Base-by-base conservation (phyloP, 1,140 invertebrate species). In the Leptinotarsa undecemlineata region DNA sequence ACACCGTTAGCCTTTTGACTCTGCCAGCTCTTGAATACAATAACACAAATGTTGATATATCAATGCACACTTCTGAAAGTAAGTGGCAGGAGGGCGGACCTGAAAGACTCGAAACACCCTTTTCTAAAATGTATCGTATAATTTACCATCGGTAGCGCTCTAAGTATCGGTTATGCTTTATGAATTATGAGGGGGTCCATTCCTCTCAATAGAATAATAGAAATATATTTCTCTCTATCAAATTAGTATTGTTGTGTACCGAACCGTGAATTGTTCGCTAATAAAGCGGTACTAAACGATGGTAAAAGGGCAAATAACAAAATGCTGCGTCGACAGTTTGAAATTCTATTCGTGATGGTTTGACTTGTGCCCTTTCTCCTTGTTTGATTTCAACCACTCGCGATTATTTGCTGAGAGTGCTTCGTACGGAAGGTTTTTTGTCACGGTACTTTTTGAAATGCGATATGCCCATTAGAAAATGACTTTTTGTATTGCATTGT, bases 1-100 rank as follows among this genome's bases (percentile, higher is more conserved):
- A 51, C 72, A 62, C 71, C 72, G 70, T 72, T 76, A 51, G 66
- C 71, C 62, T 63, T 76, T 72, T 72, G 69, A n/a, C 48, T 68
- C 17, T 11, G 66, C 66, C 33, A 70, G 48, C 19, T 51, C 57
- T 73, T 48, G 17, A 57, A 57, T 51, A 72, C 61, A 77, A 76
- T 77, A 75, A 78, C 72, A 78, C 73, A 75, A 79, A 79, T 81
- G 76, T 79, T 79, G 80, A 81, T 78, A 78, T 79, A 81, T 79
- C 78, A 79, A 78, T 79, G 69, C 48, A 72, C 74, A 72, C 74
- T 76, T 23, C 48, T 74, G 51, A 62, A 66, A 57, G 42, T 75
- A 72, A 79, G 75, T 81, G 75, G 76, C 78, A 78, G 42, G 62
- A 68, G 79, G 79, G 75, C 75, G 75, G 76, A 67, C 63, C 74